Conservation (phyloP, 1,140 invertebrate species). For the Elysia chlorotica region DNA sequence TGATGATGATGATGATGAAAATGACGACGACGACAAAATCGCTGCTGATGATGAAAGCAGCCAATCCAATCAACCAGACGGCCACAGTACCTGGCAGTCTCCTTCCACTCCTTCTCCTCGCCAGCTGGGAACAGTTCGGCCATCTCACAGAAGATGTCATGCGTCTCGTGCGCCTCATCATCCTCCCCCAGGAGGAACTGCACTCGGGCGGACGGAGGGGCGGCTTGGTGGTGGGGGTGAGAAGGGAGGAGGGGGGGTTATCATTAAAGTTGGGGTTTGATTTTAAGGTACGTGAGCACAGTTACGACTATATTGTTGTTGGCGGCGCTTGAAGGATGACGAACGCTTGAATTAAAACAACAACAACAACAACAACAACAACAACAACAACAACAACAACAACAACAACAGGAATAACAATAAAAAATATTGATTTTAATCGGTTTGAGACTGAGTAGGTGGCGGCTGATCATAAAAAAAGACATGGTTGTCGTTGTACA, state of each 20-base stretch:
- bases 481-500: no score
- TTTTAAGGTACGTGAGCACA: background rate
- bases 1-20: no score
- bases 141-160: constrained; percentile 88
- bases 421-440: no score
- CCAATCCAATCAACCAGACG: no score
- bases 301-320: background rate
- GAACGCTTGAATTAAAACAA: no score
- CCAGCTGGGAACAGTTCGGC: constrained; percentile 84
- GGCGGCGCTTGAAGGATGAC: background rate
- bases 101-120: constrained; percentile 87
- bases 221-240: constrained; percentile 32
- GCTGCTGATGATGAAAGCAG: no score
- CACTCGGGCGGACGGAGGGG: constrained; percentile 64
- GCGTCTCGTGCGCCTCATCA: constrained; percentile 65
- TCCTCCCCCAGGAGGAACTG: constrained; percentile 95
- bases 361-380: background rate
- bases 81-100: constrained; percentile 96
- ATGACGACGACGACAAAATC: no score
- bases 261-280: background rate
- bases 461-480: no score
- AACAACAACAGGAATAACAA: no score
- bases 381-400: background rate
- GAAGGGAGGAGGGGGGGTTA: background rate
- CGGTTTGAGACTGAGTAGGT: no score